Evolutionary conservation across 92 coral and sea anemone genomes (phyloP).

Genomic region (Anthopleura xanthogrammica): DNA sequence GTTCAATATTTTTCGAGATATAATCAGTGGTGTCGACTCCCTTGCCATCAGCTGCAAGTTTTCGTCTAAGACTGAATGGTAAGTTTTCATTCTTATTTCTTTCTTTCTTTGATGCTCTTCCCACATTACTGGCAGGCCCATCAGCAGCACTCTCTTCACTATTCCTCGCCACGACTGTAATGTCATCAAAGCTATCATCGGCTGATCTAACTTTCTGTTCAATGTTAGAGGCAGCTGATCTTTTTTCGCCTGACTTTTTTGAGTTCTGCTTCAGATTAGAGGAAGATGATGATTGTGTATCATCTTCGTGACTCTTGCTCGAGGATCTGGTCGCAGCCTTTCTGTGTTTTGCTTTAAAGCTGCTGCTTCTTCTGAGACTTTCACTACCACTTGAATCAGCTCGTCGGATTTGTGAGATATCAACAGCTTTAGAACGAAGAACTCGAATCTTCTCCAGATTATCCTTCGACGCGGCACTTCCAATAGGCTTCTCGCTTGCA

Average conservation of each 20-base stretch:
- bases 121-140: not conserved
- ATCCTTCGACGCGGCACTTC: not conserved
- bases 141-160: not conserved
- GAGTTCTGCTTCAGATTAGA: not conserved
- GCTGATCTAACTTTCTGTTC: not conserved
- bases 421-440: conserved; percentile 8
- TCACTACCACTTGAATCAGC: not conserved
- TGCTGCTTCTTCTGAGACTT: conserved; percentile 1
- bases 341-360: conserved; percentile 13
- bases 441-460: not conserved
- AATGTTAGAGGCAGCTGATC: not conserved
- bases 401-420: not conserved
- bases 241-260: not conserved
- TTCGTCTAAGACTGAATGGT: not conserved
- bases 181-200: conserved; percentile 41
- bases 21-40: not conserved
- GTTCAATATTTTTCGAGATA: not conserved
- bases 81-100: not conserved
- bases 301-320: not conserved
- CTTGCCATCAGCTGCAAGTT: not conserved
- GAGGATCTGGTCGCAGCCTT: conserved; percentile 1
- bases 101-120: not conserved
- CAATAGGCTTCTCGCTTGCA: not conserved
- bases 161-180: conserved; percentile 9
- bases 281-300: not conserved